Base-by-base conservation (phyloP, 2,113 vertebrate species). In the Engraulis encrasicolus region DNA sequence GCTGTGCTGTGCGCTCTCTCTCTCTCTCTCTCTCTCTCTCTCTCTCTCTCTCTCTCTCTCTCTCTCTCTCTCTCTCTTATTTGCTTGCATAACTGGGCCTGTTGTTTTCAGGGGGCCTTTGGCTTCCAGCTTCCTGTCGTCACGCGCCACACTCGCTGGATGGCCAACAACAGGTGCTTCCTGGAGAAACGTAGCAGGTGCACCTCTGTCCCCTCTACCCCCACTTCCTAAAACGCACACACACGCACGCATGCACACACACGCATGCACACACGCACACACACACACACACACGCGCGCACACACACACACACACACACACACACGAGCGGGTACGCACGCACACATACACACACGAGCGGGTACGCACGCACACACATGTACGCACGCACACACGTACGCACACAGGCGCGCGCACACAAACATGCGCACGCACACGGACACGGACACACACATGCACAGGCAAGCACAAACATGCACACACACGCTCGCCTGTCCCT, bases 101-200 rank as follows among this genome's bases (percentile, higher is more conserved):
- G 40, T 45, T 45, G 40, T 45, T 3, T 45, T 50, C 54, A 78
- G 71, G 50, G 54, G 81, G 78, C 54, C 36, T 83, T 83, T 84
- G 80, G 37, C 50, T 74, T 79, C 81, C 61, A 71, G 89, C 89
- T 90, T 87, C 37, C 89, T 91, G 92, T 93, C 91, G 89, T 92
- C 91, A 92, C 90, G 84, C 50, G 66, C 23, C 66, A 74, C 66
- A 74, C 81, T 0, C 81, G 45, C 52, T 87, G 92, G 91, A 93
- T 87, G 88, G 40, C 87, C 83, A 78, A 89, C 88, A 90, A 95
- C 94, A 94, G 92, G 92, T 94, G 93, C 91, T 93, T 94, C 90
- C 92, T 93, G 91, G 82, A 87, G 86, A 86, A 87, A 86, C 18
- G 17, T 11, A 93, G 91, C 93, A 94, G 92, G 91, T 95, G 92